Base-by-base conservation (phyloP, 1,140 invertebrate genomes). In the Archivesica marissinica region DNA sequence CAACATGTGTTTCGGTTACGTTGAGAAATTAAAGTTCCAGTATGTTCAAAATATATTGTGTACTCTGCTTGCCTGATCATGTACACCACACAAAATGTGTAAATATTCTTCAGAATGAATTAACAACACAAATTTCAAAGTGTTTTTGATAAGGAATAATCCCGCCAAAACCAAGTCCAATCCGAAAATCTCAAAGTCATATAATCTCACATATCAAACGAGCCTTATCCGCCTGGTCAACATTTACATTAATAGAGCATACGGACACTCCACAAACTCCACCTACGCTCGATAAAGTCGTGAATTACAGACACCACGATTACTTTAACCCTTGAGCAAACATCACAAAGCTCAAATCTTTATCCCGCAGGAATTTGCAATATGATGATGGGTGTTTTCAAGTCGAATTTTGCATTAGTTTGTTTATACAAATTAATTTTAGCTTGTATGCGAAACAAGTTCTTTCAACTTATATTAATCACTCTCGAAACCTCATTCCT, bases 131-230 rank as follows among this genome's bases (percentile, higher is more conserved):
- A 59, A 7, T 52, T 59, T 59, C 23, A 64, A 35, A 35, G 15
- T 25, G 33, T 35, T 20, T 30, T 35, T 25, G 2, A 35, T 30
- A 20, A 64, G 20, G 20, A 20, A 20, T n/a, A 4, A 52, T 50
- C 41, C 41, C 68, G 68, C 68, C 68, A 72, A 33, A 9, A 72
- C n/a, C 50, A 47, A 50, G 68, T 47, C 68, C 68, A 72, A 72
- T 72, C 68, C 13, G 2, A 2, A 33, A 9, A 35, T 35, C 2
- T 35, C 59, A 64, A 15, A 47, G 23, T 72, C 41, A 13, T 4
- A 72, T 47, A 44, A 50, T 72, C 33, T 72, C 68, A 47, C 41
- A 50, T 30, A 33, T 30, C 30, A 64, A 64, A 64, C 59, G 17
- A 4, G 4, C 35, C 41, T 72, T 72, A 72, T 72, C 68, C 68